Conservation (phyloP, 1,140 invertebrate species). For the Drosophila busckii region DNA sequence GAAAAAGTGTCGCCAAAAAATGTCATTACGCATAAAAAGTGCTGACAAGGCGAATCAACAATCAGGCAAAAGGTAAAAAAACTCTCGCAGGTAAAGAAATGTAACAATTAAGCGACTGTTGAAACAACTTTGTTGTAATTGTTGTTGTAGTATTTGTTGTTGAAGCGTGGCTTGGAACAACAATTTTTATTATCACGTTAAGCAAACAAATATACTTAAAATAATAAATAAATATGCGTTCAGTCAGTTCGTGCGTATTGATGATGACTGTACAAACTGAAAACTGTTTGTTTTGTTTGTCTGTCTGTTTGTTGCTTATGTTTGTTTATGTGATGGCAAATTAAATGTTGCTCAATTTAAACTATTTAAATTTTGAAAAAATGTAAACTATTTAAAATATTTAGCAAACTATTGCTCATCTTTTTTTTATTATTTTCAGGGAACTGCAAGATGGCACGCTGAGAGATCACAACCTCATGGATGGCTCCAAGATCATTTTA, state of each 20-base stretch:
- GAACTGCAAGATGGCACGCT: conserved; percentile 92
- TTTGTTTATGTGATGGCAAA: no score
- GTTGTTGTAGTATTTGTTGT: neutral
- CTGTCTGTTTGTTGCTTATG: conserved; percentile 1
- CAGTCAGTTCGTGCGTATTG: neutral
- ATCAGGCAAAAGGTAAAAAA: conserved; percentile 3
- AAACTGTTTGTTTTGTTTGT: conserved; percentile 9
- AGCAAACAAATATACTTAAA: conserved; percentile 21
- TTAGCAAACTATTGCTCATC: neutral
- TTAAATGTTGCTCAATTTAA: no score
- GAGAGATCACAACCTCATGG: conserved; percentile 90
- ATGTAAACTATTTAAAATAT: neutral
- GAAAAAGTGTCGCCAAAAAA: conserved; percentile 36
- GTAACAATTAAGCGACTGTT: neutral
- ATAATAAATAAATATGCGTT: conserved; percentile 1
- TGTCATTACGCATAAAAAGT: conserved; percentile 51
- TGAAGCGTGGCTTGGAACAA: neutral
- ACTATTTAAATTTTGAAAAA: neutral
- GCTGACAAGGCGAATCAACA: conserved; percentile 48
- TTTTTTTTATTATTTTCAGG: conserved; percentile 82
- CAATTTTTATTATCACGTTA: neutral
- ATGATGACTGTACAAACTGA: conserved; percentile 24
- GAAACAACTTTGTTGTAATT: no score
- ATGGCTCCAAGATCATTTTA: conserved; percentile 92
- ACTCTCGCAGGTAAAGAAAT: neutral